Conservation (phyloP, 2,797 vertebrate species). For the Premnoplex brunnescens region DNA sequence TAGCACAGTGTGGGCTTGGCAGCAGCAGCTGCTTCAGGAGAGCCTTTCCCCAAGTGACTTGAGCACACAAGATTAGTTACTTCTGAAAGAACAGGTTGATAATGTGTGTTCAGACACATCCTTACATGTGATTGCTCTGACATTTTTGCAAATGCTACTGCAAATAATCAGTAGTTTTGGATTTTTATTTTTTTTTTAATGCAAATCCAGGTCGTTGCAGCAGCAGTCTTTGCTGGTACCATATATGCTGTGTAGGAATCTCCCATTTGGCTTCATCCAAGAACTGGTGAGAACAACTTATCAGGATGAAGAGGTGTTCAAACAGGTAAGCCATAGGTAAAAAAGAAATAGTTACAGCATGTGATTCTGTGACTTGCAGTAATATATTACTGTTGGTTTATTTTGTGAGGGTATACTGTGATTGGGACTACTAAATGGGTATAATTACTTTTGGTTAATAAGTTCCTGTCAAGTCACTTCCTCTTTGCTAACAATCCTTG, state of each 20-base stretch:
- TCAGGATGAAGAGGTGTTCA: conserved; percentile 87
- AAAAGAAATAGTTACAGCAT: background rate
- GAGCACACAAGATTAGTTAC: background rate
- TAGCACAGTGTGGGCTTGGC: background rate
- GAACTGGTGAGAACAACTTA: conserved; percentile 95
- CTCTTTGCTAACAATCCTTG: background rate
- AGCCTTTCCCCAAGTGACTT: background rate
- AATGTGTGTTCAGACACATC: background rate
- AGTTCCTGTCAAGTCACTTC: conserved; percentile 29
- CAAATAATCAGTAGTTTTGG: background rate
- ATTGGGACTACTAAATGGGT: background rate
- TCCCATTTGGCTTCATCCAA: conserved; percentile 96
- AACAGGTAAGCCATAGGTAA: conserved; percentile 9
- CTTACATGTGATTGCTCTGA: background rate
- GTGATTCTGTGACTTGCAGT: background rate
- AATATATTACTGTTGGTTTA: background rate
- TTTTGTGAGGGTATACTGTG: background rate
- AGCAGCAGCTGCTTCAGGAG: background rate
- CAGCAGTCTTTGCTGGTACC: conserved; percentile 95
- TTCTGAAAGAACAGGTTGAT: background rate
- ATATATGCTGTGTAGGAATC: conserved; percentile 98
- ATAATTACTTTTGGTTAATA: conserved; percentile 5
- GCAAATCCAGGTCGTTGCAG: conserved; percentile 82
- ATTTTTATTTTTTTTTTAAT: background rate
- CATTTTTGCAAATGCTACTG: background rate